Percentiles rank a stretch among this genome's conserved stretches.
Conservation (phyloP, 2,113 vertebrate genomes). For the Pongo pygmaeus region DNA sequence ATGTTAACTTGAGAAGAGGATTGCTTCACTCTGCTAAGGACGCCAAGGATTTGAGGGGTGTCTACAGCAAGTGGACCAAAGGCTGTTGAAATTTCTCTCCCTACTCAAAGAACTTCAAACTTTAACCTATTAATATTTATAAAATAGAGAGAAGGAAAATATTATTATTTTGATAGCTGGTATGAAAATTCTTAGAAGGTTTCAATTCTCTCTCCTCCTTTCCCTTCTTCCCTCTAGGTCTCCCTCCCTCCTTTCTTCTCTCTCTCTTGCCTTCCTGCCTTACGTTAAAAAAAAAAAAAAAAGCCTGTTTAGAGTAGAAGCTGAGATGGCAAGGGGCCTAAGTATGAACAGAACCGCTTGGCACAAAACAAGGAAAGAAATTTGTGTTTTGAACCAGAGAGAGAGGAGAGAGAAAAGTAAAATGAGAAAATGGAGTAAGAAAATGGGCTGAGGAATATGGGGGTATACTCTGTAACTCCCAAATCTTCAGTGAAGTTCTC, state of each 20-base stretch:
- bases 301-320: slow-evolving; percentile 23
- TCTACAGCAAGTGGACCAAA: slow-evolving; percentile 19
- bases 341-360: not conserved
- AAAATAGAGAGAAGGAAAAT: slow-evolving; percentile 30
- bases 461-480: not conserved
- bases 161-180: slow-evolving; percentile 45
- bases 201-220: not conserved
- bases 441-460: not conserved
- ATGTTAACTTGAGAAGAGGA: slow-evolving; percentile 69
- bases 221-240: too few species aligned
- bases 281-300: not conserved
- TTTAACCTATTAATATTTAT: slow-evolving; percentile 30
- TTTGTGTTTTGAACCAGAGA: slow-evolving; percentile 2
- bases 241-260: not conserved
- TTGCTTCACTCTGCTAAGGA: slow-evolving; percentile 54
- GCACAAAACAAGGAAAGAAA: not conserved
- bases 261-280: not conserved
- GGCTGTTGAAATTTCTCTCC: not conserved
- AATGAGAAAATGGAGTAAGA: not conserved
- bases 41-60: slow-evolving; percentile 34
- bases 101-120: slow-evolving; percentile 9
- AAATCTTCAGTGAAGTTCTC: not conserved
- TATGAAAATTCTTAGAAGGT: not conserved
- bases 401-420: not conserved
- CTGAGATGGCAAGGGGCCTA: not conserved